Base-by-base conservation (phyloP, 2,888 invertebrate genomes). In the Limnephilus marmoratus region DNA sequence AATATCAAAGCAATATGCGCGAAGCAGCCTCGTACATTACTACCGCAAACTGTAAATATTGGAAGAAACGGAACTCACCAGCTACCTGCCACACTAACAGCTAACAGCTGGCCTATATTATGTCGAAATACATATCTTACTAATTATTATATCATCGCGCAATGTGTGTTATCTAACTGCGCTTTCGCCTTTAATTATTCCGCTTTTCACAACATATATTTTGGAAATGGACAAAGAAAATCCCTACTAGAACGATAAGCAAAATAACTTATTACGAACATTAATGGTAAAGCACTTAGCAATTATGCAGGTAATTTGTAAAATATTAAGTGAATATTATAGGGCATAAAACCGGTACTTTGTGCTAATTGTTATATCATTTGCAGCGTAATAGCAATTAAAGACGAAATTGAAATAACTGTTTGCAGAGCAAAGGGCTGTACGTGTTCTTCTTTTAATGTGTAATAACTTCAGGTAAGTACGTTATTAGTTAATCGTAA, bases 121-220 rank as follows among this genome's bases (percentile, higher is more conserved):
- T 68, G 68, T 68, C 68, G 24, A 68, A 68, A 68, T 68, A 68
- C 24, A n/a, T 68, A 68, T 68, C 68, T 68, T 4, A n/a, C n/a
- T 68, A 68, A 68, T 68, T 68, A 68, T 68, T 68, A 68, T 68
- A 68, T 68, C 68, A 68, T n/a, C 4, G 53, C 18, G 18, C 53
- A 15, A n/a, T 45, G 24, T 9, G 45, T 49, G 86, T 86, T 86
- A 53, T 37, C 49, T 86, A 86, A 86, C 83, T 41, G 45, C 45
- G 86, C 86, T 86, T 86, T 86, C 86, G 41, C 86, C 45, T 45
- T 45, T 45, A 49, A 86, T 86, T 86, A 86, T 86, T 86, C 49
- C 29, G 29, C 86, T 86, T 86, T 86, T 86, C 53, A 45, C 45
- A 86, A 86, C 29, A 49, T 86, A 86, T 24, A 34, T 83, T 37